A percentile compares a stretch with the other conserved stretches of the same genome.
Evolutionary conservation across 64 coral and sea anemone species (phyloP).

Genomic region (Pachyseris speciosa): DNA sequence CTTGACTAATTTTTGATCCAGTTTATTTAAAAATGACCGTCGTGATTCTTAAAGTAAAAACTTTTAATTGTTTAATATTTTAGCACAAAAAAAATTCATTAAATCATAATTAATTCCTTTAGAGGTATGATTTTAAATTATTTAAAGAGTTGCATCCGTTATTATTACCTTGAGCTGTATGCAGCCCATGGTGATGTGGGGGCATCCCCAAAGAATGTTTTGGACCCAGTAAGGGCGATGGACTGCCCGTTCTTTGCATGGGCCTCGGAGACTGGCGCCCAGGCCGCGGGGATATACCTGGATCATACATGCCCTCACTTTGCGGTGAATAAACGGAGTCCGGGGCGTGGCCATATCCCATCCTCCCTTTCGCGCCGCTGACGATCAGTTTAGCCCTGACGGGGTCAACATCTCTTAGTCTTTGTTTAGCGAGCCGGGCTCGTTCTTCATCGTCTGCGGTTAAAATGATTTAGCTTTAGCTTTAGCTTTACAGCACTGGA

Average conservation of each 20-base stretch:
- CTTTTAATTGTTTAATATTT: too few species aligned
- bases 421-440: conserved; percentile 74
- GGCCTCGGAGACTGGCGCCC: conserved; percentile 83
- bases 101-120: too few species aligned
- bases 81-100: too few species aligned
- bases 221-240: neutral
- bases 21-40: too few species aligned
- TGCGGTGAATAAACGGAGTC: conserved; percentile 59
- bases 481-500: neutral
- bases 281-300: conserved; percentile 67
- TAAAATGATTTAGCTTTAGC: conserved; percentile 31
- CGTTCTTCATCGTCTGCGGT: conserved; percentile 86
- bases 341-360: conserved; percentile 87
- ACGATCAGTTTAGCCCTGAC: conserved; percentile 81
- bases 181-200: conserved; percentile 22
- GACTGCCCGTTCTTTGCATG: conserved; percentile 25
- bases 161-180: conserved; percentile 7
- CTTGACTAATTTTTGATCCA: too few species aligned
- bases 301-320: conserved; percentile 69
- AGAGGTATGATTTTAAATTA: neutral
- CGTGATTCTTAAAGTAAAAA: too few species aligned
- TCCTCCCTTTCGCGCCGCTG: conserved; percentile 80
- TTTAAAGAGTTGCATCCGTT: neutral
- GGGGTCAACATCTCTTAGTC: conserved; percentile 66
- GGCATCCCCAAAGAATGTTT: conserved; percentile 40